phyloP scores from a whole-genome alignment of 2,888 invertebrate species.

The Hipparchia sbordonii region DNA sequence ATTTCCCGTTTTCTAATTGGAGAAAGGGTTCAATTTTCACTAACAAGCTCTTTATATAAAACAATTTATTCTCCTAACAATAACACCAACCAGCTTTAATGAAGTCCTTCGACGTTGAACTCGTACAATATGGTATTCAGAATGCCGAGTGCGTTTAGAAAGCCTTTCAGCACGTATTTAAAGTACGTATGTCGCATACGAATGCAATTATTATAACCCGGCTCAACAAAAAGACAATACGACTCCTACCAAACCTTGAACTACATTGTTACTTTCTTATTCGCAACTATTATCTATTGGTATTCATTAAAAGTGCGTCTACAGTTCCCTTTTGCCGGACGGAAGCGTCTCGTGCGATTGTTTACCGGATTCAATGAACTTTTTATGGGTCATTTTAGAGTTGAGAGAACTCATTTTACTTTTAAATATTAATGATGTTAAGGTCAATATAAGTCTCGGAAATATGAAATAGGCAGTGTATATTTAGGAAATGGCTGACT shows the following conservation, averaged over 20 bases:
- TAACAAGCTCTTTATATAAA: background rate
- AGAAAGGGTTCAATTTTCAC: background rate
- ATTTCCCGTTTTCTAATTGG: background rate
- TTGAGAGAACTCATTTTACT: conserved; percentile 31
- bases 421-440: conserved; percentile 39
- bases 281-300: conserved; percentile 40
- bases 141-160: conserved; percentile 44
- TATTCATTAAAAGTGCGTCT: conserved; percentile 58
- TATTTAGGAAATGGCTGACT: conserved; percentile 4
- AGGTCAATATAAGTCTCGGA: conserved; percentile 22
- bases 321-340: conserved; percentile 58
- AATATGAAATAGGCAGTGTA: conserved; percentile 5
- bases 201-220: conserved; percentile 43
- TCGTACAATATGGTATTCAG: conserved; percentile 27
- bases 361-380: conserved; percentile 74
- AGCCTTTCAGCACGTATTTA: conserved; percentile 31
- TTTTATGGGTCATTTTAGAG: conserved; percentile 60
- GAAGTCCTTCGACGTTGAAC: conserved; percentile 15
- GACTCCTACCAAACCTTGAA: conserved; percentile 15
- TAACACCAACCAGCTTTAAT: background rate
- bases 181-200: conserved; percentile 41
- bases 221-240: conserved; percentile 35
- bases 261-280: conserved; percentile 28
- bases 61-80: background rate
- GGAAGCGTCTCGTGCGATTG: conserved; percentile 62